A percentile compares a stretch with the other conserved stretches of the same genome.
Evolutionary conservation across 2,797 vertebrate genomes (phyloP).

Genomic region (Lerista edwardsae): DNA sequence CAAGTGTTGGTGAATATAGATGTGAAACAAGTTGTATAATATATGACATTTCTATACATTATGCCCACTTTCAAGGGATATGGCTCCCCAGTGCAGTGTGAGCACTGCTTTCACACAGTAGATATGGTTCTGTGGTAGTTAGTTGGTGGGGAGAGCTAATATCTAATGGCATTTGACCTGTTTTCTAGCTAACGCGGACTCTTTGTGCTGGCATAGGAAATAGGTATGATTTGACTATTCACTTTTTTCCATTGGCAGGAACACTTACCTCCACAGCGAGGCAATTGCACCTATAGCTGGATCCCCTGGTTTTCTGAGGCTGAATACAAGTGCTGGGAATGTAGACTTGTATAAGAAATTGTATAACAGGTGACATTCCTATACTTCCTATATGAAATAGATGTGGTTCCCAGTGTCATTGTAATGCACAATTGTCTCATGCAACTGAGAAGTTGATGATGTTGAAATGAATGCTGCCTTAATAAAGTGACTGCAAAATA

Average conservation of each 20-base stretch:
- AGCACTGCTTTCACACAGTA: neutral
- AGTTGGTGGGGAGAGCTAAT: too few relatives aligned
- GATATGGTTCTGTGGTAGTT: neutral
- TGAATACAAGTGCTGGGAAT: conserved; percentile 70
- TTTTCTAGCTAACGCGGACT: neutral
- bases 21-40: conserved; percentile 47
- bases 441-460: neutral
- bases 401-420: neutral
- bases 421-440: neutral
- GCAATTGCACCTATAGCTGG: conserved; percentile 34
- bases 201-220: conserved; percentile 10
- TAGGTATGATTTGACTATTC: neutral
- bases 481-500: neutral
- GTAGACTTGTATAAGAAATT: conserved; percentile 78
- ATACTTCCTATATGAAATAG: conserved; percentile 6
- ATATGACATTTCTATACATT: conserved; percentile 39
- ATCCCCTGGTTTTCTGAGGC: conserved; percentile 73
- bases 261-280: conserved; percentile 73
- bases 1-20: conserved; percentile 60
- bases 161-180: too few relatives aligned
- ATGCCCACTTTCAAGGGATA: neutral
- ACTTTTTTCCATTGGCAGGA: conserved; percentile 70
- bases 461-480: neutral
- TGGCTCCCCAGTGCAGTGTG: neutral
- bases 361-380: conserved; percentile 75